These are phyloP conservation scores for Montipora foliosa DNA, from an alignment of 64 coral and sea anemone genomes.

Conservation along the genomic window DNA sequence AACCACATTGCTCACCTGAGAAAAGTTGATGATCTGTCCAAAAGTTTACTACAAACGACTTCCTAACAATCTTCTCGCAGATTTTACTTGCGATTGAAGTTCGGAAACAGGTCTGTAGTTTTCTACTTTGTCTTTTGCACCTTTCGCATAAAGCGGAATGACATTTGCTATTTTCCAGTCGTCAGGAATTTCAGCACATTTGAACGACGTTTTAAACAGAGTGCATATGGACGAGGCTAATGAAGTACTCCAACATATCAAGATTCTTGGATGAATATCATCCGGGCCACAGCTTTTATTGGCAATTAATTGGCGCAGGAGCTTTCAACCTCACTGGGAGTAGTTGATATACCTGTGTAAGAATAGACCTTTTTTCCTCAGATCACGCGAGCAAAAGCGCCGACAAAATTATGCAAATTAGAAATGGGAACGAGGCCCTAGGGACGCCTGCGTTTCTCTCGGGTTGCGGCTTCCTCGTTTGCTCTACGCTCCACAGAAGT, in stretches of 20 bases:
- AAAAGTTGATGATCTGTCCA: constrained; percentile 17
- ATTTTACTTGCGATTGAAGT: constrained; percentile 24
- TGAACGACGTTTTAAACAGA: neutral
- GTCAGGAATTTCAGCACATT: neutral
- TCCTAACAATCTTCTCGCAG: neutral
- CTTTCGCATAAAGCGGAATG: constrained; percentile 6
- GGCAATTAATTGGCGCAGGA: neutral
- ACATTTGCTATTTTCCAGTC: constrained; percentile 45
- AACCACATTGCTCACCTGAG: neutral
- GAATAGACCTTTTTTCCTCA: no score
- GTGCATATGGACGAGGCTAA: constrained; percentile 1
- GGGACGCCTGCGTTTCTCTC: no score
- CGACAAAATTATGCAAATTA: no score
- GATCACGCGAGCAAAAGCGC: no score
- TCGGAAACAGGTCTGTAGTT: constrained; percentile 41
- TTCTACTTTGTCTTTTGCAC: constrained; percentile 16
- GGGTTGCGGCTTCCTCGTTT: no score
- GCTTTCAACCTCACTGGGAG: neutral
- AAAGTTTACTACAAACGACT: neutral
- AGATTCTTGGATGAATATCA: neutral
- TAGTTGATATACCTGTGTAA: constrained; percentile 10
- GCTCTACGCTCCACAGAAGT: no score
- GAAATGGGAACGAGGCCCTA: no score
- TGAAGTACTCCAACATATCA: neutral
- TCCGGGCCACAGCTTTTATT: neutral